A percentile compares a stretch with the other conserved stretches of the same genome.
Evolutionary conservation across 2,797 vertebrate species (phyloP).

Genomic region (Rallus crepitans): DNA sequence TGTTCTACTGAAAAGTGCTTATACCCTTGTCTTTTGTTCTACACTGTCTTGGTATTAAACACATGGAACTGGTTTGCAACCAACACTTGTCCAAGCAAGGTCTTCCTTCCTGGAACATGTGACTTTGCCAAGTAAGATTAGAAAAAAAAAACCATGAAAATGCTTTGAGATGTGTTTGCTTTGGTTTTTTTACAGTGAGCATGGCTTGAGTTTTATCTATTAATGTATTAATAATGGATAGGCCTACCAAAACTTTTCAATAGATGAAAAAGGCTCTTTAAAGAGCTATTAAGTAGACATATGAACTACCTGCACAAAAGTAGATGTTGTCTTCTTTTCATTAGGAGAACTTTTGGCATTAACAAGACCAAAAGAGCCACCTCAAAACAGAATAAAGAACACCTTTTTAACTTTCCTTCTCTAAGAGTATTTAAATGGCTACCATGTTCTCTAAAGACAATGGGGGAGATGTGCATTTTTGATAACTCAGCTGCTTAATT

Average conservation of each 20-base stretch:
- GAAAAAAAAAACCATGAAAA: background rate
- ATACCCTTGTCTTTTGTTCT: background rate
- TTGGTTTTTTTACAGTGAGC: background rate
- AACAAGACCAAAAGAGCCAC: background rate
- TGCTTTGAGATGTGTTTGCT: background rate
- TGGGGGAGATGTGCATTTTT: background rate
- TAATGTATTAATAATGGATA: background rate
- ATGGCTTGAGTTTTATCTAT: background rate
- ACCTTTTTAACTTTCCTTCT: background rate
- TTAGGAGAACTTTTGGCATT: background rate
- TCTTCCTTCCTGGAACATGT: background rate
- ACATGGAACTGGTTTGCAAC: background rate
- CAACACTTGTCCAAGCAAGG: background rate
- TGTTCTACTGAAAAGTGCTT: background rate
- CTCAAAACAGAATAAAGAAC: background rate
- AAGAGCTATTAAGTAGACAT: background rate
- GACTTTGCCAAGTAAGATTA: background rate
- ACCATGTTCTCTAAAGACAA: background rate
- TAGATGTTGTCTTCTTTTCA: background rate
- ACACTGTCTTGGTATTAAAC: background rate
- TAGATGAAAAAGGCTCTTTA: background rate
- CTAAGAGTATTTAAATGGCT: background rate
- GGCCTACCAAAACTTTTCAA: background rate
- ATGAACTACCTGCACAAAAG: background rate
- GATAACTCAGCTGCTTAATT: background rate